phyloP scores from a whole-genome alignment of 2,113 vertebrate genomes.

The Cromileptes altivelis region DNA sequence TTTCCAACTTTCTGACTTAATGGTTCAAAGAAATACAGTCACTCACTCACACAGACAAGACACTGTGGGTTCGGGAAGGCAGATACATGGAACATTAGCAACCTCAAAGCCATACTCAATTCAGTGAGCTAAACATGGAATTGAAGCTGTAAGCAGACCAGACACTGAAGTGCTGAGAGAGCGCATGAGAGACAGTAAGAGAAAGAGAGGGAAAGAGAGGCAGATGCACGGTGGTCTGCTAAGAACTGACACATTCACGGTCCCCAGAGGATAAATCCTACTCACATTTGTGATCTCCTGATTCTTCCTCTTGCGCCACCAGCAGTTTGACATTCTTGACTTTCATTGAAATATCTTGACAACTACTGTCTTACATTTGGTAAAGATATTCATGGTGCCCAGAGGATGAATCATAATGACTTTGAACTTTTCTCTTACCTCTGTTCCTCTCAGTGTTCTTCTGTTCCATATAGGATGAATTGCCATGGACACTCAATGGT shows the following conservation, averaged over 20 bases:
- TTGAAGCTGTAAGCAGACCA: background rate
- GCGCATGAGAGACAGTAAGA: background rate
- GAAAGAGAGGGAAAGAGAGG: background rate
- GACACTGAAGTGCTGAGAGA: slow-evolving; percentile 10
- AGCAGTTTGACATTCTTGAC: background rate
- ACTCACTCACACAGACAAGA: slow-evolving; percentile 25
- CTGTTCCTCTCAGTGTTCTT: too few species aligned
- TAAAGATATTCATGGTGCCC: too few species aligned
- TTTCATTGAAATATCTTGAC: too few species aligned
- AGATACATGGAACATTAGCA: slow-evolving; percentile 27
- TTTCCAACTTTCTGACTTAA: slow-evolving; percentile 35
- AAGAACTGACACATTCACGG: background rate
- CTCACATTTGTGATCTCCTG: background rate
- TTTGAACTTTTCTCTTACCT: too few species aligned
- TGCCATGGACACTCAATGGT: background rate
- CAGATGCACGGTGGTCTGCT: slow-evolving; percentile 14
- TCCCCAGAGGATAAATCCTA: background rate
- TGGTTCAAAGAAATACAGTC: slow-evolving; percentile 3
- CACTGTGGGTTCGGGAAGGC: slow-evolving; percentile 12
- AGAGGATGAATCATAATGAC: too few species aligned
- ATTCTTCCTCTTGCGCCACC: background rate
- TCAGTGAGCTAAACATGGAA: background rate
- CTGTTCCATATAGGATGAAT: background rate
- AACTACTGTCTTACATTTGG: too few species aligned
- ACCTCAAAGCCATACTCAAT: background rate